These are phyloP conservation scores for Lagopus muta DNA, from an alignment of 2,113 vertebrate species.

Conservation along the genomic window DNA sequence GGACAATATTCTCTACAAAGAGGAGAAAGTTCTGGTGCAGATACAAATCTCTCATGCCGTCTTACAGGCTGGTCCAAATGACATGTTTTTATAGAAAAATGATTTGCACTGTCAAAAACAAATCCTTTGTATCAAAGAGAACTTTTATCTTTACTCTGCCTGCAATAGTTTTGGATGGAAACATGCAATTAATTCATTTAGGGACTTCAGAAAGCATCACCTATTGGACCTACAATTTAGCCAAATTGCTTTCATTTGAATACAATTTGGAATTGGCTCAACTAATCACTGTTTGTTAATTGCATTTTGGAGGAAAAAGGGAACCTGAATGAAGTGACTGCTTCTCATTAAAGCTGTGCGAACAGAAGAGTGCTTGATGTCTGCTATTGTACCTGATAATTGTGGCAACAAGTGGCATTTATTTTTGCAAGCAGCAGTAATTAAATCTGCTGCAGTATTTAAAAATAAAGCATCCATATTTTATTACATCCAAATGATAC, in stretches of 20 bases:
- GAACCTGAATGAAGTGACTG: constrained; percentile 59
- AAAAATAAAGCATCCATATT: constrained; percentile 12
- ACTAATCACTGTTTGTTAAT: constrained; percentile 80
- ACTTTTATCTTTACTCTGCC: constrained; percentile 28
- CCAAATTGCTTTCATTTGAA: constrained; percentile 82
- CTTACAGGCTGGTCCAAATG: constrained; percentile 9
- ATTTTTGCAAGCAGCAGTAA: constrained; percentile 59
- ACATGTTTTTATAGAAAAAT: constrained; percentile 10
- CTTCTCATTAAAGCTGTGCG: constrained; percentile 69
- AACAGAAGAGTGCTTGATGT: constrained; percentile 52
- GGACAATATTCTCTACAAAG: constrained; percentile 9
- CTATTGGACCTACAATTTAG: constrained; percentile 68
- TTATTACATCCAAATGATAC: neutral
- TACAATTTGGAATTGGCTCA: constrained; percentile 79
- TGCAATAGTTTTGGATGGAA: constrained; percentile 53
- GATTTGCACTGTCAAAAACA: constrained; percentile 37
- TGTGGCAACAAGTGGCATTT: constrained; percentile 54
- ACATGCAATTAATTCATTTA: constrained; percentile 70
- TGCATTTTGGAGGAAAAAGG: constrained; percentile 74
- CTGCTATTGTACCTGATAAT: constrained; percentile 60
- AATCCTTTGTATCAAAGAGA: constrained; percentile 10
- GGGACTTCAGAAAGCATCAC: constrained; percentile 69
- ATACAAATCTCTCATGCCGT: constrained; percentile 44
- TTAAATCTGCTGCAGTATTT: constrained; percentile 59
- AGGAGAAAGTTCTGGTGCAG: constrained; percentile 28